Evolutionary conservation across 23 tunicate genomes (phyloP), one percentile per base, ranked within the genome.

Genomic region (Oikopleura albicans): DNA sequence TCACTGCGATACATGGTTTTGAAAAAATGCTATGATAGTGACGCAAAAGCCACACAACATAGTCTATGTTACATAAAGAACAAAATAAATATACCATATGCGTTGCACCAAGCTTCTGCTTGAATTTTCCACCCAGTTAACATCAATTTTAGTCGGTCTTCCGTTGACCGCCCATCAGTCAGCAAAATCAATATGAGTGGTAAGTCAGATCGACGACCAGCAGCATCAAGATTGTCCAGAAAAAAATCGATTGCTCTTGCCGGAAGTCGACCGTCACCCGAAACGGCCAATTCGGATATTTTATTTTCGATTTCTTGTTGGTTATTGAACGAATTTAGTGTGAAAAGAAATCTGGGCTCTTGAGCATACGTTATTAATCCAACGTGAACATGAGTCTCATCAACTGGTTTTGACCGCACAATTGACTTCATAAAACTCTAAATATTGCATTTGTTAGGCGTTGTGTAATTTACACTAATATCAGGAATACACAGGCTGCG

Each of bases 111-210:
- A 16, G 79, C 35, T 16, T 16, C 79, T 4, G 79, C 79, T 29
- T 71, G 79, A 71, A 71, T 29, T 71, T 29, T 34, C 79, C 79
- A 71, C 35, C 79, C 79, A 71, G 79, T 29, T 4, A 71, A 37
- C 34, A 71, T 71, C 27, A 71, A 16, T 71, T 71, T 27, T 2
- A 71, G 37, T 12, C 79, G 33, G 35, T 71, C 79, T 29, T 71
- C 79, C 4, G 27, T 37, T 2, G 79, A 16, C 34, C 27, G 4
- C 4, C 79, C 79, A 71, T 16, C 2, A 2, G 79, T 71, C 79
- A 71, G 79, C 35, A 71, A 71, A 71, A 71, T 71, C 2, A 29
- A 31, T 16, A 71, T 37, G 37, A 71, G 2, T 34, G 79, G 79
- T 2, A 71, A 12, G 2, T 71, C 34, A 8, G 63, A 49, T 71